These are phyloP conservation scores for Phoenicopterus ruber DNA, from an alignment of 2,113 vertebrate species.

Conservation along the genomic window DNA sequence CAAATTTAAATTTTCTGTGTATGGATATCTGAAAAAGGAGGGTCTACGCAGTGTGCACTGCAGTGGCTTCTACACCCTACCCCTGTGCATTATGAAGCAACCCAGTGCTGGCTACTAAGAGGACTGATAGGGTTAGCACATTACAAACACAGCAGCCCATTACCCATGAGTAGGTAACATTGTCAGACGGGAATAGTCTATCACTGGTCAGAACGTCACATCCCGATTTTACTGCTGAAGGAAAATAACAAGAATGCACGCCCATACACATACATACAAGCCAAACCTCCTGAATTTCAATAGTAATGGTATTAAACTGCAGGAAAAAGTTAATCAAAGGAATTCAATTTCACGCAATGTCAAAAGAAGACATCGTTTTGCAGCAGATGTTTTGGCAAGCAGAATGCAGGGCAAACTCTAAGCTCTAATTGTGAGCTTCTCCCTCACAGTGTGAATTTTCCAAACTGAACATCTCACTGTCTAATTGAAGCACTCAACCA, in stretches of 20 bases:
- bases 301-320: neutral
- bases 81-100: neutral
- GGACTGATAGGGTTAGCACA: fast-evolving
- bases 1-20: neutral
- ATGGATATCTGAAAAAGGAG: neutral
- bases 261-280: neutral
- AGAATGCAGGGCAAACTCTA: neutral
- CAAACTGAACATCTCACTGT: neutral
- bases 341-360: neutral
- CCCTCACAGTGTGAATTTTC: neutral
- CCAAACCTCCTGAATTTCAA: neutral
- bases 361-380: neutral
- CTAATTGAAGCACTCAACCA: conserved; percentile 30
- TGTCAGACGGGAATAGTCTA: neutral
- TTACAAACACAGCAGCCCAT: neutral
- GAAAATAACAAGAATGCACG: neutral
- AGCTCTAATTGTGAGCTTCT: neutral
- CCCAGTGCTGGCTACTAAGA: neutral
- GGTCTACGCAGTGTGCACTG: neutral
- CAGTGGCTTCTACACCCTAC: neutral
- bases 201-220: neutral
- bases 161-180: neutral
- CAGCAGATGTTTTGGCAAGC: neutral
- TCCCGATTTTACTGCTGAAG: neutral
- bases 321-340: neutral